phyloP scores from a whole-genome alignment of 2,797 vertebrate species.

The Melanotaenia pygmaea region DNA sequence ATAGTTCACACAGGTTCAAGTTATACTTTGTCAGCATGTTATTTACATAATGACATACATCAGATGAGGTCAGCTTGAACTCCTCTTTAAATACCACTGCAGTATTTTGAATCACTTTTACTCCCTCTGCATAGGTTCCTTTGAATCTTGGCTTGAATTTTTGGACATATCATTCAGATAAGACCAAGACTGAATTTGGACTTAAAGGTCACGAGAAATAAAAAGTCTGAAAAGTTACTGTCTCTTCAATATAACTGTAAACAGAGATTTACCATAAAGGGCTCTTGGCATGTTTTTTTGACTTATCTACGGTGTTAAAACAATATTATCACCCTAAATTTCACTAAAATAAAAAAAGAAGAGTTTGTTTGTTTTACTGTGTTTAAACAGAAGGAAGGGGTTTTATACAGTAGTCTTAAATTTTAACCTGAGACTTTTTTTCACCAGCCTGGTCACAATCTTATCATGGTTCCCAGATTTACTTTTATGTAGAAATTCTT shows the following conservation, averaged over 20 bases:
- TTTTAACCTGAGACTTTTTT: too few relatives aligned
- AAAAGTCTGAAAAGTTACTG: not conserved
- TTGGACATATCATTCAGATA: not conserved
- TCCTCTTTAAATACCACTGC: not conserved
- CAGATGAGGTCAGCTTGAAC: slow-evolving; percentile 6
- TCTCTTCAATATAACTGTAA: not conserved
- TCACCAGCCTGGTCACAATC: too few relatives aligned
- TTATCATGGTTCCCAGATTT: too few relatives aligned
- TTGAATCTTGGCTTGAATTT: not conserved
- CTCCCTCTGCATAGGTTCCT: not conserved
- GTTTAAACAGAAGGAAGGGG: too few relatives aligned
- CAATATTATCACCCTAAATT: too few relatives aligned
- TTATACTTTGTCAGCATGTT: slow-evolving; percentile 20
- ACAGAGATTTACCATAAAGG: not conserved
- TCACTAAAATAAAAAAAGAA: too few relatives aligned
- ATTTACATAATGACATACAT: slow-evolving; percentile 29
- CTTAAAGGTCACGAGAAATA: not conserved
- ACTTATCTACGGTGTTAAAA: too few relatives aligned
- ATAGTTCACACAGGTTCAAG: slow-evolving; percentile 24
- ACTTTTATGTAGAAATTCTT: too few relatives aligned
- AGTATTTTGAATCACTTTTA: slow-evolving; percentile 1
- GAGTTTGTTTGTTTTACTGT: too few relatives aligned
- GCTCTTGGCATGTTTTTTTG: too few relatives aligned
- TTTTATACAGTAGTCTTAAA: too few relatives aligned
- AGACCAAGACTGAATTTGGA: not conserved